Evolutionary conservation across 2,797 vertebrate species (phyloP), one percentile per base, ranked within the genome.

Genomic region (Microcaecilia unicolor): DNA sequence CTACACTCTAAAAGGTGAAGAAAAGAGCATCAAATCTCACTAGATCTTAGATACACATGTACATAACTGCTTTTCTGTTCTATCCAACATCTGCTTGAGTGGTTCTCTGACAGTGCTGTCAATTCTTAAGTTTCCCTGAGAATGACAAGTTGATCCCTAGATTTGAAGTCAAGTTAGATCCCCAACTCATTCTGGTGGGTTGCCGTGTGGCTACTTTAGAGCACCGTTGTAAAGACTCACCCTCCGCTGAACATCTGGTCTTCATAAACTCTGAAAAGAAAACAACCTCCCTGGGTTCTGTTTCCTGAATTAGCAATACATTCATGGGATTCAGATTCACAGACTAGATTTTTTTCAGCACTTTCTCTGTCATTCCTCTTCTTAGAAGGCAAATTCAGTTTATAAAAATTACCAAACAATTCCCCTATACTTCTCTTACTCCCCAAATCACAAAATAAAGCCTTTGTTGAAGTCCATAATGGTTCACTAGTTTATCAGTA

Each of bases 231-330:
- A 46, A 32, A 44, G 40, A 13, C 17, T 37, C 16, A 61, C 34
- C 39, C 43, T n/a, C 24, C 25, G 36, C 43, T 31, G 50, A 44
- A 64, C 67, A 70, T 67, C 65, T 76, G 64, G 66, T 65, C 55
- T 39, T 48, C 59, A 48, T 64, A 58, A 44, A 51, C 45, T 17
- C 51, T 37, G 34, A 25, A 14, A 56, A 61, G 3, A 6, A 20
- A 33, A 28, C 43, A 55, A 34, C 61, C 60, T 59, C 49, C 1
- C 0, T 25, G 25, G 37, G 43, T 55, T 44, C 52, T 18, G 41
- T 69, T 70, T 53, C 58, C 57, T 49, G 50, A 60, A 60, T 41
- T 46, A 65, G 55, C 39, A 43, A 55, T 20, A 51, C 41, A 4
- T 13, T 22, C 41, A 37, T 47, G 49, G 69, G 63, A 70, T 58